Conservation (phyloP, 2,113 vertebrate species). For the Amphiprion percula region DNA sequence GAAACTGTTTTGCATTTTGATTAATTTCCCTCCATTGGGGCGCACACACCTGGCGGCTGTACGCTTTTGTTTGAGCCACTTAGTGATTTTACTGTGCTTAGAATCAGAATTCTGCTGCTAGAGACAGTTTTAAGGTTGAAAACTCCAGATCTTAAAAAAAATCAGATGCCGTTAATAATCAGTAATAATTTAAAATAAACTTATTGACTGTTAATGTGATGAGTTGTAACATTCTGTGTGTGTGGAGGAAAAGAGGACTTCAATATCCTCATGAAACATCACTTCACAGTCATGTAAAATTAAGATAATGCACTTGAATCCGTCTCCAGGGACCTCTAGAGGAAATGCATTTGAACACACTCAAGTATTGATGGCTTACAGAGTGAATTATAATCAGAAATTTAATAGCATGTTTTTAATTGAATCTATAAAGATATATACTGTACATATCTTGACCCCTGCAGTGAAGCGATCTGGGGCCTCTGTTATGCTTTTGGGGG, state of each 20-base stretch:
- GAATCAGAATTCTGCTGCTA: conserved; percentile 11
- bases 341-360: neutral
- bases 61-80: conserved; percentile 29
- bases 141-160: neutral
- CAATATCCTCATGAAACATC: neutral
- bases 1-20: conserved; percentile 83
- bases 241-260: neutral
- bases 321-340: conserved; percentile 3
- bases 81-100: neutral
- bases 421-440: no score
- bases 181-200: neutral
- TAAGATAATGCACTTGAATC: neutral
- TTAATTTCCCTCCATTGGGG: conserved; percentile 68
- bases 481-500: no score
- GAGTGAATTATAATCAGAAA: no score
- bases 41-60: conserved; percentile 49
- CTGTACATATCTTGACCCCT: no score
- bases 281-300: neutral
- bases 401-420: no score
- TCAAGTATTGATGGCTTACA: neutral
- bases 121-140: conserved; percentile 13
- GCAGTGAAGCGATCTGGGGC: no score
- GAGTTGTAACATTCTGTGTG: neutral
- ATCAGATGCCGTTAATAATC: neutral
- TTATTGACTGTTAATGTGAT: neutral